phyloP scores from a whole-genome alignment of 2,888 invertebrate species.

The Coecobrya sp. region DNA sequence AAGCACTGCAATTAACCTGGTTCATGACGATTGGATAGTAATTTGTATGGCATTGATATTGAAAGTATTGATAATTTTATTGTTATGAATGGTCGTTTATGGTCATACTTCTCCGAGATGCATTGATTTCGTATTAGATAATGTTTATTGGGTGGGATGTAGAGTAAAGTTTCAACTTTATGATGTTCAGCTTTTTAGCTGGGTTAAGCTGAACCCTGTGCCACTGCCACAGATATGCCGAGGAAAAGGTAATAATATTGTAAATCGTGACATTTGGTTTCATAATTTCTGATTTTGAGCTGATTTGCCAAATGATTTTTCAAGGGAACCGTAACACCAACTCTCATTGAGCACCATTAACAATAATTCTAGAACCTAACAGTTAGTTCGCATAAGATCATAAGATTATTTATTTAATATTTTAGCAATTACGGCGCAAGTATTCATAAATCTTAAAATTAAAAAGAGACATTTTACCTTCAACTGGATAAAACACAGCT shows the following conservation, averaged over 20 bases:
- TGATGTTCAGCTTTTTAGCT: neutral
- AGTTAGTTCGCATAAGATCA: too few species aligned
- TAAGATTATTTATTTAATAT: too few species aligned
- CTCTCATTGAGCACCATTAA: neutral
- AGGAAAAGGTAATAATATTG: conserved; percentile 22
- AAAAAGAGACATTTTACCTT: too few species aligned
- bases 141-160: neutral
- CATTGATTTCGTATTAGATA: neutral
- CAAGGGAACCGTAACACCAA: neutral
- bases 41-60: conserved; percentile 69
- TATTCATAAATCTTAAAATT: too few species aligned
- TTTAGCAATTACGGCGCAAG: too few species aligned
- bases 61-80: conserved; percentile 56
- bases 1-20: conserved; percentile 58
- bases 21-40: conserved; percentile 54
- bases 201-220: neutral
- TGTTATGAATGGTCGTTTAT: neutral
- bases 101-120: neutral
- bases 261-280: conserved; percentile 62
- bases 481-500: too few species aligned
- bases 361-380: neutral
- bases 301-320: neutral
- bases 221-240: conserved; percentile 22
- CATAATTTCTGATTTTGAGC: conserved; percentile 45
- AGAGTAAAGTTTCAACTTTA: neutral